A percentile compares a stretch with the other conserved stretches of the same genome.
These are phyloP conservation scores for Botia kubotai DNA, from an alignment of 2,797 vertebrate genomes.

Conservation along the genomic window DNA sequence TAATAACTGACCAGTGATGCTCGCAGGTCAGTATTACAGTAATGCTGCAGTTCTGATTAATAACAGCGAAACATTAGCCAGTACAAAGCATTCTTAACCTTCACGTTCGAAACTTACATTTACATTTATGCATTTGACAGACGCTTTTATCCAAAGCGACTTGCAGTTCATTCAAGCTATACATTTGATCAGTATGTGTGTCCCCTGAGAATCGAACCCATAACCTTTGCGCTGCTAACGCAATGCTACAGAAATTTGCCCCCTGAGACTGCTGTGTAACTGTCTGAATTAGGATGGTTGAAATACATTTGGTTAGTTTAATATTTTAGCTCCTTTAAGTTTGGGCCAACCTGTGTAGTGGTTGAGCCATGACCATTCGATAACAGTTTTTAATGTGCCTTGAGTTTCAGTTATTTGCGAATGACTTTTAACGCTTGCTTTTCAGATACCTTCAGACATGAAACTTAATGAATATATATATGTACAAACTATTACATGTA, in stretches of 20 bases:
- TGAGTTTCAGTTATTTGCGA: slow-evolving; percentile 3
- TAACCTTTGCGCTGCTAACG: too few species aligned
- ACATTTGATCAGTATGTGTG: too few species aligned
- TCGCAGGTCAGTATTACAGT: not conserved
- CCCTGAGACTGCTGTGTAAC: not conserved
- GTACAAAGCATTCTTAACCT: too few species aligned
- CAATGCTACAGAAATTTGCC: too few species aligned
- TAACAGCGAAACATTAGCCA: too few species aligned
- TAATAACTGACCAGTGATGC: not conserved
- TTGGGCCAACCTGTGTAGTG: not conserved
- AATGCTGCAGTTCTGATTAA: not conserved
- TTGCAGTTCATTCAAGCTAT: too few species aligned
- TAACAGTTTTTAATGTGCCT: slow-evolving; percentile 12
- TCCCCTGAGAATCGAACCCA: too few species aligned
- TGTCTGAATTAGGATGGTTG: not conserved
- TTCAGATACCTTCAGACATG: slow-evolving; percentile 2
- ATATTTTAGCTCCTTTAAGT: not conserved
- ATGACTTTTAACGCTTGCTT: not conserved
- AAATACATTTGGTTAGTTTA: not conserved
- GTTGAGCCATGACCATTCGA: not conserved
- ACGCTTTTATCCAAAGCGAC: too few species aligned
- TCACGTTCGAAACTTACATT: too few species aligned
- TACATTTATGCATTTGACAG: too few species aligned
- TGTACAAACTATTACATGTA: not conserved
- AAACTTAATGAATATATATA: not conserved